A percentile compares a stretch with the other conserved stretches of the same genome.
phyloP scores from a whole-genome alignment of 2,888 invertebrate species.

The Busseola fusca region DNA sequence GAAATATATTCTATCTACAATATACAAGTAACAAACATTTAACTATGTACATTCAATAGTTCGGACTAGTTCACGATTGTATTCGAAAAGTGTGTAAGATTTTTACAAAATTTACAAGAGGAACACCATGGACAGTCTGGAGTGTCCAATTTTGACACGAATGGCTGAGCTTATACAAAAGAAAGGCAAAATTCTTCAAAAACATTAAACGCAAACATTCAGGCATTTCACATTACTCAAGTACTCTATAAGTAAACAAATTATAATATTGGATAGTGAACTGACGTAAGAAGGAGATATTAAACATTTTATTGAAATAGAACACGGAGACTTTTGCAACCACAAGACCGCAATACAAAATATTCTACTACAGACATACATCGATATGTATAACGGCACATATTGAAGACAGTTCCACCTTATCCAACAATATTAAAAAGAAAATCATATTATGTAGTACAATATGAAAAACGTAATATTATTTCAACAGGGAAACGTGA shows the following conservation, averaged over 20 bases:
- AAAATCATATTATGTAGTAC: constrained; percentile 49
- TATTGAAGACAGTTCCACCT: constrained; percentile 45
- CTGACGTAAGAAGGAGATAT: constrained; percentile 11
- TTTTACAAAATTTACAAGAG: constrained; percentile 84
- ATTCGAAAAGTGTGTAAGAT: constrained; percentile 79
- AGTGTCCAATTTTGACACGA: constrained; percentile 65
- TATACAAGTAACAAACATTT: constrained; percentile 89
- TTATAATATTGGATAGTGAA: constrained; percentile 30
- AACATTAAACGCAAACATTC: constrained; percentile 20
- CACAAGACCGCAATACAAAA: constrained; percentile 33
- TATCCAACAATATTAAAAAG: constrained; percentile 54
- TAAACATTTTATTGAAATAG: constrained; percentile 25
- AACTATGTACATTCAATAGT: constrained; percentile 88
- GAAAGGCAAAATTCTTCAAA: constrained; percentile 28
- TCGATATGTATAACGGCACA: constrained; percentile 44
- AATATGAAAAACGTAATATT: constrained; percentile 60
- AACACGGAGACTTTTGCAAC: constrained; percentile 13
- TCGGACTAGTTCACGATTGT: constrained; percentile 87
- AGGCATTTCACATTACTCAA: constrained; percentile 12
- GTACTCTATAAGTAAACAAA: constrained; percentile 12
- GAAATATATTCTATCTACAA: constrained; percentile 89
- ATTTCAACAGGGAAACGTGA: constrained; percentile 47
- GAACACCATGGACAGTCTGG: constrained; percentile 74
- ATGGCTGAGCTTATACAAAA: constrained; percentile 60
- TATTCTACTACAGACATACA: constrained; percentile 35